Base-by-base conservation (phyloP, 2,797 vertebrate species). In the Odontamblyopus rebecca region DNA sequence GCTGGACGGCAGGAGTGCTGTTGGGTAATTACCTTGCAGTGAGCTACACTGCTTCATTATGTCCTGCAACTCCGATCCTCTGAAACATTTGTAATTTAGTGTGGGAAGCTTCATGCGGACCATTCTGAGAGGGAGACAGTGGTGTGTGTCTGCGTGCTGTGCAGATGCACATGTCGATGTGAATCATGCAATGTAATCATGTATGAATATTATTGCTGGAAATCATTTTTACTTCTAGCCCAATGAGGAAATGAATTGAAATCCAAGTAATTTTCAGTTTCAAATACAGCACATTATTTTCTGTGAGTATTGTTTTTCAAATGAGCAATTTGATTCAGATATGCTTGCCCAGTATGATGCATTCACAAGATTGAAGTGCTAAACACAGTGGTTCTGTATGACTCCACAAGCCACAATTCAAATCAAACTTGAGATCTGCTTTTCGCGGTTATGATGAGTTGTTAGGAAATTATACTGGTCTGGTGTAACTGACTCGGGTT, bases 21-120 rank as follows among this genome's bases (percentile, higher is more conserved):
- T 95, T 95, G 94, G 96, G 96, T 98, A 97, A 98, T 97, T 97
- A 97, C 96, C 95, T 97, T 96, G 96, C 96, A 95, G 89, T 95
- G 94, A 94, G 95, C 94, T 91, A 93, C 95, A 94, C 94, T 93
- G 94, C 95, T 96, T 96, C 96, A 96, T 98, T 97, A 97, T 97
- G 94, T 95, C 94, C 92, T 76, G 94, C 94, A 92, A 91, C 89
- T 94, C 94, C 94, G 93, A 94, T 94, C 94, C 94, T 85, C 93
- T 90, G 91, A 93, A 95, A 95, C 94, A 94, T 96, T 95, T 95
- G 95, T 95, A 97, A 96, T 94, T 95, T 94, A 95, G 95, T 94
- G 94, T 93, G 94, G 94, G 95, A 90, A 90, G 89, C 87, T 87
- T 78, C 16, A 16, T 63, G 18, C 77, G 50, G 77, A 76, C 82